Base-by-base conservation (phyloP, 2,113 vertebrate species). In the Otus sunia region DNA sequence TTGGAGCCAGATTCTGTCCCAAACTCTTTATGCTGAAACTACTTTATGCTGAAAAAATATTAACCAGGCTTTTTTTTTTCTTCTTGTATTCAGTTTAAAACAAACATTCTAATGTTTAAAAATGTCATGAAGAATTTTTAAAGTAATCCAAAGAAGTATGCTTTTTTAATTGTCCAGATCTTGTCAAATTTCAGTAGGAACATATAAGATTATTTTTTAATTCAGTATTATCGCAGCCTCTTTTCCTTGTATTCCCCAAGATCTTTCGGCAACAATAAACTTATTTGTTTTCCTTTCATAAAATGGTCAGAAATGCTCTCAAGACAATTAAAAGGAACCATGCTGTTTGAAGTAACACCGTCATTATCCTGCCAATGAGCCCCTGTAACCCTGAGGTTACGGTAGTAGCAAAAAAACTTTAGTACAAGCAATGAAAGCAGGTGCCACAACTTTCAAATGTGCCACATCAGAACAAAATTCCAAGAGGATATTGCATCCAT, bases 341-440 rank as follows among this genome's bases (percentile, higher is more conserved):
- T 22, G 49, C 67, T 77, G 39, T 68, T 76, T 68, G 90, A 92
- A 90, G 91, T 76, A 75, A 55, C 80, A 62, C 39, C 82, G 73
- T 85, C 88, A 73, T 90, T 89, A 73, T 85, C 86, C 79, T 95
- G 71, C 29, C 87, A 94, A 79, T 53, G 34, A 82, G 83, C 49
- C 59, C 32, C 39, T 47, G 34, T 62, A 89, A 76, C 34, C 53
- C 62, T 37, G 66, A 66, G 39, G 36, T 91, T 91, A 72, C 50
- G 58, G 66, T 26, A 76, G 90, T 25, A 92, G 87, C n/a, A 82
- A 68, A 95, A 76, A 34, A 79, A 85, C 55, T 92, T 81, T 39
- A 78, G 26, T 45, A 52, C 56, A 50, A 76, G 58, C 27, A 73
- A 59, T 37, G 60, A 81, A 17, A 68, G 22, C 19, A 64, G 30